Base-by-base conservation (phyloP, 2,888 invertebrate genomes). In the Drosophila planitibia region DNA sequence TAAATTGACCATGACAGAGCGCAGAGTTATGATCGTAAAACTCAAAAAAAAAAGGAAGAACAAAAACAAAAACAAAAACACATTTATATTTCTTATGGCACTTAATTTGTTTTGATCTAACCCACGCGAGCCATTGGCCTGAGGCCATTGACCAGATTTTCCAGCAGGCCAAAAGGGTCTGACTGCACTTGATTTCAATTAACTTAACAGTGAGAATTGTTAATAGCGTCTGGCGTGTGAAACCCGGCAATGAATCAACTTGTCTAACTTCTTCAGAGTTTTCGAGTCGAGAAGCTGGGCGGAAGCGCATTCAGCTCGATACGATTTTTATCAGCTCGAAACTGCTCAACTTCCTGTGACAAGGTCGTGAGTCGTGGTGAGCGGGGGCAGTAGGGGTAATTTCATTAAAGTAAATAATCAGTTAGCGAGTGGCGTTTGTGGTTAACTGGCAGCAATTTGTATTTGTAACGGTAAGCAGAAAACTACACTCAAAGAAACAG, bases 51-150 rank as follows among this genome's bases (percentile, higher is more conserved):
- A 67, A 61, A 59, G 5, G 35, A 35, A 60, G 33, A 53, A 6
- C 7, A n/a, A 62, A 33, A 35, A 47, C 47, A 9, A 44, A n/a
- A 44, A 14, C 14, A 74, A 57, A 53, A 70, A 16, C 70, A 77
- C 85, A 87, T 89, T 89, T 79, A 79, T 87, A 75, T 70, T 75
- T 70, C 85, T 81, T 84, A 82, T 75, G 69, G 66, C 66, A 87
- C 90, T 89, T 89, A 87, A 85, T 85, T 85, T 72, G 81, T 74
- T 88, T 79, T 90, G 89, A 90, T 85, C 79, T 76, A 78, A 76
- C 90, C 87, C 90, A 87, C 87, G 87, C 87, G 73, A 77, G 72
- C 74, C 60, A 63, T 58, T 57, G 64, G 51, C 69, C 69, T 70
- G 83, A 85, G 84, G 84, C 90, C 84, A 85, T 82, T 90, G 84